Conservation (phyloP, 2,888 invertebrate species). For the Tetanocera ferruginea region DNA sequence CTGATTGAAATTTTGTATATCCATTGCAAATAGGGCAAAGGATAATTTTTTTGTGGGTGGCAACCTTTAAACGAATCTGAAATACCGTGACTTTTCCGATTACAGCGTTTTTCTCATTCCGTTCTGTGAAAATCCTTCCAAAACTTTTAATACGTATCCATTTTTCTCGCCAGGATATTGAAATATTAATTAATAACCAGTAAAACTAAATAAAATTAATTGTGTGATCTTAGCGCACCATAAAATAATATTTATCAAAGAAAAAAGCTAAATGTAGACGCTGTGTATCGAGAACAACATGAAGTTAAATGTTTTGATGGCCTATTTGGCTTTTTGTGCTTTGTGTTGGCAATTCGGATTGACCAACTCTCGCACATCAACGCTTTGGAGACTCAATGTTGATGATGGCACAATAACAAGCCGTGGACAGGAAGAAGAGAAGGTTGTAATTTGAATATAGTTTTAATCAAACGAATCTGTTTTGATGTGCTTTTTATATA, state of each 20-base stretch:
- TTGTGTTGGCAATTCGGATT: conserved; percentile 63
- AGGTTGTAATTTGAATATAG: conserved; percentile 32
- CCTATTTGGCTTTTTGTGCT: conserved; percentile 54
- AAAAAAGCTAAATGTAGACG: neutral
- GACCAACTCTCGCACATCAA: conserved; percentile 86
- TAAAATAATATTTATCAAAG: neutral
- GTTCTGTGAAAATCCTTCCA: conserved; percentile 15
- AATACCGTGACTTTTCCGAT: conserved; percentile 12
- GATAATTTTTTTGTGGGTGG: neutral
- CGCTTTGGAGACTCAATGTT: conserved; percentile 84
- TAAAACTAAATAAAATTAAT: neutral
- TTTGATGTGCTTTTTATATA: neutral
- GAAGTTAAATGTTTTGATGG: conserved; percentile 51
- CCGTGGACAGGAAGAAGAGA: conserved; percentile 46
- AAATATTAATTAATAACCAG: neutral
- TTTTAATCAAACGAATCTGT: conserved; percentile 12
- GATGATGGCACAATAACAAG: conserved; percentile 81
- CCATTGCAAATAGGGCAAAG: too few species aligned
- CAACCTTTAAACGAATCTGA: neutral
- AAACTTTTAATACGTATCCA: neutral
- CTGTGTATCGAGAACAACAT: conserved; percentile 20
- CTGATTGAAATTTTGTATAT: too few species aligned
- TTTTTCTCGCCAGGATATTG: neutral
- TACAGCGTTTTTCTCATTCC: conserved; percentile 5
- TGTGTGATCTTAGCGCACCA: neutral